Percentiles rank a stretch among this genome's conserved stretches.
These are phyloP conservation scores for Psilopogon haemacephalus DNA, from an alignment of 2,113 vertebrate species.

Conservation along the genomic window DNA sequence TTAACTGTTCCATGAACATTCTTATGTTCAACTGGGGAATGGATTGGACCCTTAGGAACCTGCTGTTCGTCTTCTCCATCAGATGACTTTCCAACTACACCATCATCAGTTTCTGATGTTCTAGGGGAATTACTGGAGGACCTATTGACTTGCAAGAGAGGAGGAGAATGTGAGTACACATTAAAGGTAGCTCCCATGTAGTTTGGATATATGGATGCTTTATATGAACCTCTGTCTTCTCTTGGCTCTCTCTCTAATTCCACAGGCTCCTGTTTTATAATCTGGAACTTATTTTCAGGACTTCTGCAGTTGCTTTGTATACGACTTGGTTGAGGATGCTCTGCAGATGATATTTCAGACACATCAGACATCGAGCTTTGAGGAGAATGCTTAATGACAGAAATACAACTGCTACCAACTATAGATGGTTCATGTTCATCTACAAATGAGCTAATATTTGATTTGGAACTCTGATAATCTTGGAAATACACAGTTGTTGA, in stretches of 20 bases:
- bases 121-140: slow-evolving; percentile 91
- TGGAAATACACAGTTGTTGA: slow-evolving; percentile 81
- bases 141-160: slow-evolving; percentile 82
- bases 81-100: slow-evolving; percentile 86
- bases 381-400: slow-evolving; percentile 95
- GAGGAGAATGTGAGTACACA: slow-evolving; percentile 81
- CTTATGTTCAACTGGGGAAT: slow-evolving; percentile 80
- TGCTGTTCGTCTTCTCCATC: slow-evolving; percentile 96
- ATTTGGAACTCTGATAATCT: slow-evolving; percentile 76
- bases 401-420: slow-evolving; percentile 86
- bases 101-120: slow-evolving; percentile 88
- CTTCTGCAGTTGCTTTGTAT: slow-evolving; percentile 74
- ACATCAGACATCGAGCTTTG: slow-evolving; percentile 81
- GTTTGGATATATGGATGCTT: slow-evolving; percentile 80
- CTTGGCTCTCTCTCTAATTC: slow-evolving; percentile 79
- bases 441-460: slow-evolving; percentile 68
- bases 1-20: slow-evolving; percentile 83
- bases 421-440: slow-evolving; percentile 80
- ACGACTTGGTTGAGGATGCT: slow-evolving; percentile 70
- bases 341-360: slow-evolving; percentile 75
- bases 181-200: slow-evolving; percentile 80
- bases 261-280: slow-evolving; percentile 87
- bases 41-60: slow-evolving; percentile 88
- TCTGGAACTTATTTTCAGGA: slow-evolving; percentile 74
- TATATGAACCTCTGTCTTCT: slow-evolving; percentile 78